These are phyloP conservation scores for Elachura formosa DNA, from an alignment of 2,113 vertebrate species.

Conservation along the genomic window DNA sequence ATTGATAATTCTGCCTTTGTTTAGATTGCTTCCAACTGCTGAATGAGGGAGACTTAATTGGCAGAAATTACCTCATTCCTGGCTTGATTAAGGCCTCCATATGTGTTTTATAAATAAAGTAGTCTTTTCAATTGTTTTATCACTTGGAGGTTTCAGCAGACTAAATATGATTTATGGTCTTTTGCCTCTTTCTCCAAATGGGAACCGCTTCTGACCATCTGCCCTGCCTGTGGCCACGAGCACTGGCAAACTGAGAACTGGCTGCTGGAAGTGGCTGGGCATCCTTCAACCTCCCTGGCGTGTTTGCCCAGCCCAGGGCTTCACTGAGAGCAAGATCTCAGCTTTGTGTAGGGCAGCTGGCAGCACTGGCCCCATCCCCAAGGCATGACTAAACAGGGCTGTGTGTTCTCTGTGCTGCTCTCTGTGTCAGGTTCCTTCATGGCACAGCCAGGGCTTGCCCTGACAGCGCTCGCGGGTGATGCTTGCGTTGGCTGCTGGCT, in stretches of 20 bases:
- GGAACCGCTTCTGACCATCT: not conserved
- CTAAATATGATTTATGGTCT: not conserved
- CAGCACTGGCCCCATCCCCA: not conserved
- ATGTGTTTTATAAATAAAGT: constrained; percentile 48
- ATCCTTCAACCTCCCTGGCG: not conserved
- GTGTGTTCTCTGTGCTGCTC: not conserved
- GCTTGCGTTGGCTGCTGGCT: constrained; percentile 29
- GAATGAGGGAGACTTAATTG: constrained; percentile 31
- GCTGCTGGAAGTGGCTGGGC: not conserved
- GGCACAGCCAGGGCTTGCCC: constrained; percentile 22
- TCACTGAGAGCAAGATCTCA: constrained; percentile 6
- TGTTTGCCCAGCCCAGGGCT: constrained; percentile 50
- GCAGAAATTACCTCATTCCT: constrained; percentile 39
- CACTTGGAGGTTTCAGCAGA: not conserved
- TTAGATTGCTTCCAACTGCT: constrained; percentile 49
- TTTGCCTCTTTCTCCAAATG: not conserved
- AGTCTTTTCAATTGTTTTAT: constrained; percentile 23
- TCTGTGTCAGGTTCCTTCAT: constrained; percentile 38
- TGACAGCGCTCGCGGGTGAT: constrained; percentile 23
- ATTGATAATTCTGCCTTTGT: constrained; percentile 39
- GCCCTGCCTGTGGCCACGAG: not conserved
- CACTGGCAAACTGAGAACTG: not conserved
- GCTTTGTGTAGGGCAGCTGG: constrained; percentile 21
- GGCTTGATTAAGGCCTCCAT: constrained; percentile 50
- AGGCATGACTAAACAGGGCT: constrained; percentile 52